These are phyloP conservation scores for Formicarius rufipectus DNA, from an alignment of 2,113 vertebrate genomes.

Conservation along the genomic window DNA sequence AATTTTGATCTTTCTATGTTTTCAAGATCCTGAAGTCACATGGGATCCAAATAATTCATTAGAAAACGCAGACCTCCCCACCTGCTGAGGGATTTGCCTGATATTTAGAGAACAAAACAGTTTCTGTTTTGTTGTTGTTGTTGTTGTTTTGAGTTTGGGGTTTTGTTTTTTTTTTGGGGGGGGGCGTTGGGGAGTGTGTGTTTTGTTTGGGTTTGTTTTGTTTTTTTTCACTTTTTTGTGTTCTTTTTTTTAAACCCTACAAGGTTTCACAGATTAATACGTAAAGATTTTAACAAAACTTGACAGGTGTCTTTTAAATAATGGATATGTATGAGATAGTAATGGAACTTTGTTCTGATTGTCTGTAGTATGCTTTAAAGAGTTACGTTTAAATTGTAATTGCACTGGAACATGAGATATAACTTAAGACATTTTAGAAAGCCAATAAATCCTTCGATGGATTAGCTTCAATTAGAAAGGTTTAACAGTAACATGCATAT, in stretches of 20 bases:
- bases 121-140: neutral
- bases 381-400: conserved; percentile 65
- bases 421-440: conserved; percentile 62
- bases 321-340: conserved; percentile 19
- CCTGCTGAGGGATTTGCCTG: neutral
- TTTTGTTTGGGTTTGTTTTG: neutral
- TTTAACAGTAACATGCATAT: neutral
- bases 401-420: conserved; percentile 51
- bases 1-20: conserved; percentile 14
- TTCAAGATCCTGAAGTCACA: neutral
- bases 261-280: conserved; percentile 56
- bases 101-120: neutral
- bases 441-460: conserved; percentile 55
- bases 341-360: conserved; percentile 58
- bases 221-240: neutral
- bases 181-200: neutral
- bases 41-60: neutral
- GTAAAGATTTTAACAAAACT: conserved; percentile 68
- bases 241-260: neutral
- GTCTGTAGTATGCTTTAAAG: conserved; percentile 67
- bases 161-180: neutral
- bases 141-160: neutral
- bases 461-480: conserved; percentile 52
- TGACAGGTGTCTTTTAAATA: conserved; percentile 65
- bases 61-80: neutral